Evolutionary conservation across 2,113 vertebrate species (phyloP), one percentile per base, ranked within the genome.

Genomic region (Narcine bancroftii): DNA sequence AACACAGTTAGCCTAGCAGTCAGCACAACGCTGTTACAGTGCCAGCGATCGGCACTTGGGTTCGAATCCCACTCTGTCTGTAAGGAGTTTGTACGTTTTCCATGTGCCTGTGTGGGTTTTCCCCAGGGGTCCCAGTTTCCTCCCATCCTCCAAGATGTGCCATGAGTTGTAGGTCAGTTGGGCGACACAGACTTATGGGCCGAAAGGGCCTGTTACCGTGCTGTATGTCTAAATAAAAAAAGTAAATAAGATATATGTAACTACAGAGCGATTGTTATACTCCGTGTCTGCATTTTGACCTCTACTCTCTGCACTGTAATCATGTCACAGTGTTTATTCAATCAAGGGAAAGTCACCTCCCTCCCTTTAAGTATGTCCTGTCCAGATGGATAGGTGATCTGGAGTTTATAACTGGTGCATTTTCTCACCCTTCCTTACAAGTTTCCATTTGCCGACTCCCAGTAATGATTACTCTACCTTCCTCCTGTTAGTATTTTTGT

Each of bases 391-490:
- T 63, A 60, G 15, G 60, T 87, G 92, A 92, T 92, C 93, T 95
- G 93, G 93, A 95, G 94, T 93, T 94, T 92, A 85, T 93, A 92
- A 95, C 93, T 93, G 93, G 85, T 42, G 73, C 93, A 50, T 92
- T 94, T 96, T 96, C 95, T 95, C 95, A 96, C 95, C 94, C 94
- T 95, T 96, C 96, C 95, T 95, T 93, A 94, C 94, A 96, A 94
- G 94, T 94, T 94, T 93, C 93, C 93, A 93, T 94, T 94, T 0
- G 93, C 94, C 93, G 93, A 93, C 94, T 92, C 89, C n/a, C 36
- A 19, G 24, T 45, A 6, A 45, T 21, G 13, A 56, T 87, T 21
- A 87, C 94, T 94, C 94, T 95, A 94, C 96, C 95, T 95, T 93
- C 93, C 93, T 93, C 93, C 87, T 95, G 95, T 96, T 97, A 97